Evolutionary conservation across 2,797 vertebrate species (phyloP), one percentile per base, ranked within the genome.

Genomic region (Ctenopoma kingsleyae): DNA sequence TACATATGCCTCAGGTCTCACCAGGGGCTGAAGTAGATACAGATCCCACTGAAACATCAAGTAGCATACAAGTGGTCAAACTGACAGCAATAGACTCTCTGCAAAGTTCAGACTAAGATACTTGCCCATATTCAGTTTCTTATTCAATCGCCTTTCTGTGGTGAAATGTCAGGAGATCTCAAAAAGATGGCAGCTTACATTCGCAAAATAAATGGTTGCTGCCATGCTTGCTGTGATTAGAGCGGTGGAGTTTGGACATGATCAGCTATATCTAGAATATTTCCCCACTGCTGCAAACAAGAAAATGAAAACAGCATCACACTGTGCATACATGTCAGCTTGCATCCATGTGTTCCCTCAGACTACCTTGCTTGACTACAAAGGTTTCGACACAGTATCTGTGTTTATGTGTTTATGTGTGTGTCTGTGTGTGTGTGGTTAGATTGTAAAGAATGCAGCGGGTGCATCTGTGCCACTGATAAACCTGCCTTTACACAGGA

Each of bases 381-480:
- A 66, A 74, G 12, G 46, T 73, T 72, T 48, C 32, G 43, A 47
- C 62, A n/a, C 19, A 35, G 43, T n/a, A n/a, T n/a, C n/a, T n/a
- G n/a, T n/a, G n/a, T n/a, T n/a, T 23, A 41, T 40, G 38, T 65
- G 56, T 79, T 65, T 68, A 69, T 36, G 32, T 35, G 32, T 35
- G 32, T 35, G 32, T 27, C 3, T 30, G 41, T 25, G 41, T 40
- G 40, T 65, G 59, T 80, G 69, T 68, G 69, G 5, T 47, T 67
- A 59, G 70, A 80, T 57, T 74, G 60, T 74, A 68, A 83, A 87
- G 67, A 60, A 60, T 69, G 54, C 63, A 63, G 38, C 82, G 78
- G 58, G 58, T 85, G 83, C 80, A 86, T 87, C 80, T 86, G 54
- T 70, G 60, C 67, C 59, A 70, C 75, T 78, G 78, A 83, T 86